Percentiles rank a stretch among this genome's conserved stretches.
These are phyloP conservation scores for Trididemnum nubilum DNA, from an alignment of 23 tunicate species.

Conservation along the genomic window DNA sequence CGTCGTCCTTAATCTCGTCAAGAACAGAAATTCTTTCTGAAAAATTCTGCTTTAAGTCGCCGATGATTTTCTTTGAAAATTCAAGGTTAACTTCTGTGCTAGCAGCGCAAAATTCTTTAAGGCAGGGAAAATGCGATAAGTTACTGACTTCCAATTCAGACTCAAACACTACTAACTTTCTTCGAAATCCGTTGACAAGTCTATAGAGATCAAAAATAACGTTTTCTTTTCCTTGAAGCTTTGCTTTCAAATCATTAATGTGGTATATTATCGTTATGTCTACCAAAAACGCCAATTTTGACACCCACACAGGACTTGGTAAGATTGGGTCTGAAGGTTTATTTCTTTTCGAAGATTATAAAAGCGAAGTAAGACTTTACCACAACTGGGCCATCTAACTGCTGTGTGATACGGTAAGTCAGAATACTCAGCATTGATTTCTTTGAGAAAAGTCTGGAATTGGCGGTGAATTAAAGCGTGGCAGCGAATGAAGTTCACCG, in stretches of 20 bases:
- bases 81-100: too few species aligned
- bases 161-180: too few species aligned
- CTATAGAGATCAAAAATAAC: slow-evolving; percentile 33
- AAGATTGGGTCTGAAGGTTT: neutral
- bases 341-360: slow-evolving; percentile 31
- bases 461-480: slow-evolving; percentile 49
- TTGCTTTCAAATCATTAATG: slow-evolving; percentile 26
- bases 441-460: slow-evolving; percentile 29
- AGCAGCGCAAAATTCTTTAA: too few species aligned
- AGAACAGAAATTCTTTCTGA: too few species aligned
- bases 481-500: slow-evolving; percentile 50
- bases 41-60: too few species aligned
- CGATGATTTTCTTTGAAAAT: too few species aligned
- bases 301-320: neutral
- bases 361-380: slow-evolving; percentile 15
- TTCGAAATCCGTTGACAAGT: too few species aligned
- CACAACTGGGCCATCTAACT: slow-evolving; percentile 30
- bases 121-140: too few species aligned
- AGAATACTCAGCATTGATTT: slow-evolving; percentile 33
- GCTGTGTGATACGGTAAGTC: slow-evolving; percentile 36
- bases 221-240: slow-evolving; percentile 37
- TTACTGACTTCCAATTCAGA: too few species aligned
- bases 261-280: slow-evolving; percentile 23
- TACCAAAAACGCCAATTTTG: slow-evolving; percentile 35
- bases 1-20: too few species aligned